Base-by-base conservation (phyloP, 1,140 invertebrate genomes). In the Drosophila nasuta region DNA sequence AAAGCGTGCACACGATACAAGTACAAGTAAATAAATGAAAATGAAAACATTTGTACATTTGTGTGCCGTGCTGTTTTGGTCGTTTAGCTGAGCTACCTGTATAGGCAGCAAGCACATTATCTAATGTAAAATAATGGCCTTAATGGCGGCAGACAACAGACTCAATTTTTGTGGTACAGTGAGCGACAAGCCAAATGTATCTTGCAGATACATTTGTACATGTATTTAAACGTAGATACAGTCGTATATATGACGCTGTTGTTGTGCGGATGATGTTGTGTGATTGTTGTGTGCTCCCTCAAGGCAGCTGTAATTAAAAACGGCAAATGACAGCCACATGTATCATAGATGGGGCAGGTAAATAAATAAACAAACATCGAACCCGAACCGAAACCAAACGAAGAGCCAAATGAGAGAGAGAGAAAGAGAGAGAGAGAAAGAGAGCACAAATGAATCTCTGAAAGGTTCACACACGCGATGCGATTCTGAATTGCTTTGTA, bases 271-370 rank as follows among this genome's bases (percentile, higher is more conserved):
- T 68, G 65, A 45, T 67, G 54, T 59, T 58, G 41, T 58, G 41
- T 46, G 3, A 20, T 54, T 30, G 11, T 54, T 54, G 54, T 41
- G 54, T 41, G 7, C 20, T 49, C 51, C 5, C 35, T 48, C 45
- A 33, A 54, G 58, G 57, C 72, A 72, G 69, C 49, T 82, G 83
- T 80, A 87, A 87, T 87, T 87, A 87, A 88, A 87, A 83, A 65
- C 73, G 54, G 58, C 74, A 87, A 88, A 78, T 81, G 83, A 87
- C 83, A 77, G 73, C 51, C 77, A 49, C 77, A 70, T 80, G 54
- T 75, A 87, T 67, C 82, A 72, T 60, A 68, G 59, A 33, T 62
- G 41, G 41, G 76, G n/a, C 60, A 86, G 82, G 79, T 87, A 77
- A 79, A 88, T 77, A 87, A 87, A 87, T 73, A 87, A 74, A 82